A percentile compares a stretch with the other conserved stretches of the same genome.
Conservation (phyloP, 2,888 invertebrate genomes). For the Limnephilus auricula region DNA sequence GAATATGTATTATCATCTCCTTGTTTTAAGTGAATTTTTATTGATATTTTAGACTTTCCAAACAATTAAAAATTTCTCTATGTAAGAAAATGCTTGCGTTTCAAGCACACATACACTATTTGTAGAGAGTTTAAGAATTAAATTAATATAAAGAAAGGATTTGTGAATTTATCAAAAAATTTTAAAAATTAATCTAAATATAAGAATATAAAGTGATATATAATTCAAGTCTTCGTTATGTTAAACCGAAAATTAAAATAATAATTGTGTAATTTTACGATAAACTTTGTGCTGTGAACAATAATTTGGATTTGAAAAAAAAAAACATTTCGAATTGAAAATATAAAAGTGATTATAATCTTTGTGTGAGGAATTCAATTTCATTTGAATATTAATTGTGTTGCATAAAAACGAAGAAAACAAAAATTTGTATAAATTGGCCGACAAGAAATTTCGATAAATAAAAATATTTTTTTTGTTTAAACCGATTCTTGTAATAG, state of each 20-base stretch:
- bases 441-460: too few relatives aligned
- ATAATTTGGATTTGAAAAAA: neutral
- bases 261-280: neutral
- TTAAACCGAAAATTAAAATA: neutral
- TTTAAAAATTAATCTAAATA: neutral
- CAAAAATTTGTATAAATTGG: neutral
- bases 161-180: neutral
- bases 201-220: neutral
- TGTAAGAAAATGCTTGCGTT: neutral
- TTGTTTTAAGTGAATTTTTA: neutral
- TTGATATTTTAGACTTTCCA: neutral
- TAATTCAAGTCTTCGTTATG: neutral
- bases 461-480: too few relatives aligned
- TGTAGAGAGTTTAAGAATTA: neutral
- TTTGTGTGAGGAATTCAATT: neutral
- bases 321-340: neutral
- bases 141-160: neutral
- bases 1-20: neutral
- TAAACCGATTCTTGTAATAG: too few relatives aligned
- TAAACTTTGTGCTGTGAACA: slow-evolving; percentile 2
- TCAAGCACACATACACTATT: neutral
- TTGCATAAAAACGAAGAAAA: neutral
- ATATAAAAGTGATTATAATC: neutral
- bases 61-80: neutral
- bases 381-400: neutral